Percentiles rank a stretch among this genome's conserved stretches.
phyloP scores from a whole-genome alignment of 2,888 invertebrate species.

The Pemphredon lugubris region DNA sequence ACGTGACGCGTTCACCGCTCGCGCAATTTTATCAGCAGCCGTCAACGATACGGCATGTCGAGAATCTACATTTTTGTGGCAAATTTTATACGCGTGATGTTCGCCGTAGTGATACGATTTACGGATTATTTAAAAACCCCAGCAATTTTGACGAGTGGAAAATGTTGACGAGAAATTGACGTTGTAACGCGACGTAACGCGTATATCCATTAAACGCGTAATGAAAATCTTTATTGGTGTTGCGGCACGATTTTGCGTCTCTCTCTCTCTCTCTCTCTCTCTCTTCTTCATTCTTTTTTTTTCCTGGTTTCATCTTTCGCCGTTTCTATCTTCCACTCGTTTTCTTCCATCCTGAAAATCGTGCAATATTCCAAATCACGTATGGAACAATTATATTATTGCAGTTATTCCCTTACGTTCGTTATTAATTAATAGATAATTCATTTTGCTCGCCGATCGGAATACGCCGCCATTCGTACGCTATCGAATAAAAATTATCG shows the following conservation, averaged over 20 bases:
- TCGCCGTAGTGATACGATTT: neutral
- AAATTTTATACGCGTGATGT: too few relatives aligned
- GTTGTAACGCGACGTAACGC: constrained; percentile 31
- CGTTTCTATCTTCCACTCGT: neutral
- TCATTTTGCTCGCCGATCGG: too few relatives aligned
- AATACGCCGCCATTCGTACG: too few relatives aligned
- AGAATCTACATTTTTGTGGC: too few relatives aligned
- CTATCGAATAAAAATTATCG: neutral
- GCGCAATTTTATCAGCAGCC: too few relatives aligned
- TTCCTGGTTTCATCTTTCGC: constrained; percentile 10
- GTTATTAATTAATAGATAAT: too few relatives aligned
- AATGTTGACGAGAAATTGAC: constrained; percentile 41
- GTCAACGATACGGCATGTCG: too few relatives aligned
- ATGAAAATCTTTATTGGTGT: constrained; percentile 70
- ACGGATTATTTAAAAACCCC: constrained; percentile 27
- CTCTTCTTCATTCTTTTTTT: constrained; percentile 2
- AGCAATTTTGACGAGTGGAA: constrained; percentile 8
- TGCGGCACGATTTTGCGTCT: constrained; percentile 55
- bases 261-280: constrained; percentile 13
- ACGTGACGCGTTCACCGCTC: too few relatives aligned
- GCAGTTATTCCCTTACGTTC: too few relatives aligned
- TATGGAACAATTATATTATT: too few relatives aligned
- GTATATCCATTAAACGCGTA: constrained; percentile 68
- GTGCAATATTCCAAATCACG: too few relatives aligned
- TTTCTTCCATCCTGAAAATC: too few relatives aligned